Conservation (phyloP, 2,797 vertebrate genomes). For the Mallotus villosus region DNA sequence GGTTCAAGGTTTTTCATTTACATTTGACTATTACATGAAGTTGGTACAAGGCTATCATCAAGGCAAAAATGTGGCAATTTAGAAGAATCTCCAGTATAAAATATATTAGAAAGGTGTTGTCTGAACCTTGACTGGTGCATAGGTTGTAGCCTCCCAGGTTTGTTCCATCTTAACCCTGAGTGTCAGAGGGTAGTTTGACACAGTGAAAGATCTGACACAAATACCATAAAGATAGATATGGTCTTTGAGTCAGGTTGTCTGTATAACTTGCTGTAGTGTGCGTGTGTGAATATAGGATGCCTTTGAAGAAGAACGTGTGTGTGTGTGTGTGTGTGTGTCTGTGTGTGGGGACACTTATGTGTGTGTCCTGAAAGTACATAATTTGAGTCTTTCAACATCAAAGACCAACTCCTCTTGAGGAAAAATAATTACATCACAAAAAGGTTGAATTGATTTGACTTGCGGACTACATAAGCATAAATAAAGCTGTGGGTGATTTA, state of each 20-base stretch:
- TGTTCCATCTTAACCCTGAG: conserved; percentile 36
- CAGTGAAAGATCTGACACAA: conserved; percentile 2
- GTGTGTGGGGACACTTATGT: background rate
- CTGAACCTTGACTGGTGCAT: too few relatives aligned
- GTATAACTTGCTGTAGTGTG: too few relatives aligned
- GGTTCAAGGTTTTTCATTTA: too few relatives aligned
- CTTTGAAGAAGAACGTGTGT: background rate
- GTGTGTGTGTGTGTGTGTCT: background rate
- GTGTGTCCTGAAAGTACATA: too few relatives aligned
- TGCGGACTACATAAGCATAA: background rate
- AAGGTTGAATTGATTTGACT: background rate
- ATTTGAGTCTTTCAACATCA: conserved; percentile 28
- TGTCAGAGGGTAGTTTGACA: conserved; percentile 34
- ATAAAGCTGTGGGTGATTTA: conserved; percentile 10
- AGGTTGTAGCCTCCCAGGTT: conserved; percentile 11
- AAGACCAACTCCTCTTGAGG: conserved; percentile 14
- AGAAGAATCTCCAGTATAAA: too few relatives aligned
- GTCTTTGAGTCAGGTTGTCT: too few relatives aligned
- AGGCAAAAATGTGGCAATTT: too few relatives aligned
- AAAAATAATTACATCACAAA: background rate
- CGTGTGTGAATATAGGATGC: too few relatives aligned
- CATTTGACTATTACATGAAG: too few relatives aligned
- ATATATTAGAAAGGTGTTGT: too few relatives aligned
- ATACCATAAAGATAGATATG: too few relatives aligned
- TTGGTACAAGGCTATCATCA: too few relatives aligned